phyloP scores from a whole-genome alignment of 2,797 vertebrate genomes.

The Moxostoma hubbsi region DNA sequence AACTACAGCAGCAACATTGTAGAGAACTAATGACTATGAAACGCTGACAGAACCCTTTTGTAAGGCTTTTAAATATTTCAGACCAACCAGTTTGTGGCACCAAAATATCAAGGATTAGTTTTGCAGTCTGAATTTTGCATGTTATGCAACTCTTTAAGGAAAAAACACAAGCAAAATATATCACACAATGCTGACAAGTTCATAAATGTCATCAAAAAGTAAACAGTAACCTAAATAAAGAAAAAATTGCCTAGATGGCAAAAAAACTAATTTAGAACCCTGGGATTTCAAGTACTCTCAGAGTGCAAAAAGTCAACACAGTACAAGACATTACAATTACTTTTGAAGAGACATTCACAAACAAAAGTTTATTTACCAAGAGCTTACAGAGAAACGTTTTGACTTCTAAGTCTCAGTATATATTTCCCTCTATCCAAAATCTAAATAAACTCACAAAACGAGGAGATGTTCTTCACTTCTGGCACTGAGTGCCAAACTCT shows the following conservation, averaged over 20 bases:
- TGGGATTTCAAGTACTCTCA: neutral
- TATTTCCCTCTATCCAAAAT: slow-evolving; percentile 28
- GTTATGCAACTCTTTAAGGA: neutral
- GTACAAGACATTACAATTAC: neutral
- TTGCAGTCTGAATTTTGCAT: neutral
- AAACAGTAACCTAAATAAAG: neutral
- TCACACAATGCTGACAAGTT: slow-evolving; percentile 9
- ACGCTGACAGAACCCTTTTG: slow-evolving; percentile 29
- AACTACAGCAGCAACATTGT: slow-evolving; percentile 10
- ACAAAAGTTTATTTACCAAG: slow-evolving; percentile 1
- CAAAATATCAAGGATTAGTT: slow-evolving; percentile 26
- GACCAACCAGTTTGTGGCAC: slow-evolving; percentile 13
- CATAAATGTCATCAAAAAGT: neutral
- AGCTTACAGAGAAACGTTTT: slow-evolving; percentile 1
- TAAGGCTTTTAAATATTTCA: slow-evolving; percentile 37
- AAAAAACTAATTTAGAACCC: slow-evolving; percentile 1
- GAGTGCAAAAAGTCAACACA: neutral
- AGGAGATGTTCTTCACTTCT: slow-evolving; percentile 43
- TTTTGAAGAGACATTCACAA: slow-evolving; percentile 14
- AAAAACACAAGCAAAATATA: slow-evolving; percentile 9
- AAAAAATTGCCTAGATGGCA: neutral
- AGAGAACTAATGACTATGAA: slow-evolving; percentile 4
- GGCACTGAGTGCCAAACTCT: slow-evolving; percentile 49
- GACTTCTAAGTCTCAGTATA: neutral
- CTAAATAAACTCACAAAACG: slow-evolving; percentile 36